Evolutionary conservation across 1,140 invertebrate species (phyloP), one percentile per base, ranked within the genome.

Genomic region (Dendrolimus kikuchii): DNA sequence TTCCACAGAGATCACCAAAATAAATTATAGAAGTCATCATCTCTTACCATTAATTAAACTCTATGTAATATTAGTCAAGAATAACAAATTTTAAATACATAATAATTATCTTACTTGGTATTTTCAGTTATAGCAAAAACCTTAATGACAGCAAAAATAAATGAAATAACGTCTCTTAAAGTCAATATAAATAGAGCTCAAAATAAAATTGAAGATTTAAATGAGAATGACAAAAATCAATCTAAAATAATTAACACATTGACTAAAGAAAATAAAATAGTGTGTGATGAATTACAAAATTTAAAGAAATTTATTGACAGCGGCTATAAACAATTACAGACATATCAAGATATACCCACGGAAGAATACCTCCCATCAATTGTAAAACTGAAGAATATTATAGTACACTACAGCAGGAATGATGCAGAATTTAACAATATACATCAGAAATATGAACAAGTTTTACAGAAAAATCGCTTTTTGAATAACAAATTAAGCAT

Each of bases 391-490:
- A 70, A 66, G 55, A 43, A 60, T 37, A 62, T 73, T 8, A 64
- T 73, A 8, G 1, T 67, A 38, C 60, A 38, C 49, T 73, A 61
- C 48, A 65, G 67, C 2, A 57, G 70, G 50, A 68, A 66, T 37
- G 64, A 68, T 46, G 58, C 63, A 9, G 58, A 66, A 50, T 61
- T 52, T 23, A 49, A 10, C n/a, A 67, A 68, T 39, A 60, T 64
- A 59, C 49, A 44, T 36, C 49, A 60, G 38, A 65, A 55, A 45
- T 59, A 49, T 10, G 7, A 50, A 7, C 53, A 62, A 48, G 46
- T 69, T 5, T 50, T 73, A 58, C 62, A 66, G 46, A 69, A 60
- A 41, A 74, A 73, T 56, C 36, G 55, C 43, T 75, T 66, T 50
- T 51, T 75, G 3, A 60, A 40, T 42, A 70, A 62, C 47, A 69